These are phyloP conservation scores for Apis cerana DNA, from an alignment of 1,140 invertebrate species.

Conservation along the genomic window DNA sequence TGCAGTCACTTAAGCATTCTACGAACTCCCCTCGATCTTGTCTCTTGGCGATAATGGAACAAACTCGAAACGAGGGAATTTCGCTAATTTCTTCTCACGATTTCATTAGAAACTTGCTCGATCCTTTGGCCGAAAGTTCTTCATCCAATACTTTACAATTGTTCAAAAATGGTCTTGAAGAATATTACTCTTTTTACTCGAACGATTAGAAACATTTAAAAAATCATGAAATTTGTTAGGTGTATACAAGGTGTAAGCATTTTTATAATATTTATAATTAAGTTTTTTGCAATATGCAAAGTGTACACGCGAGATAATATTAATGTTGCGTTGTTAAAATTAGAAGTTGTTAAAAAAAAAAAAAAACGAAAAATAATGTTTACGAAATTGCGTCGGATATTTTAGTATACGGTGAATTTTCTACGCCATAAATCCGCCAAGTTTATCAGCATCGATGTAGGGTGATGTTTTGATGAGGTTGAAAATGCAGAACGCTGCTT, in stretches of 20 bases:
- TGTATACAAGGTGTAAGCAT: neutral
- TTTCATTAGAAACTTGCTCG: constrained; percentile 12
- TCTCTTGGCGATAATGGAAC: constrained; percentile 8
- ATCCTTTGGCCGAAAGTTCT: neutral
- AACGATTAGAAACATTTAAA: neutral
- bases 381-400: neutral
- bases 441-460: constrained; percentile 20
- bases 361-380: neutral
- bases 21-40: constrained; percentile 10
- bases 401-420: neutral
- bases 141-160: neutral
- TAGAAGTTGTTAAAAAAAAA: neutral
- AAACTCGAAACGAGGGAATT: neutral
- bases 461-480: constrained; percentile 35
- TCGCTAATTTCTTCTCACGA: constrained; percentile 39
- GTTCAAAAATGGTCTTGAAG: neutral
- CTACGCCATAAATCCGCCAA: neutral
- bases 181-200: neutral
- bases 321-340: neutral
- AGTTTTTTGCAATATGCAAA: too few relatives aligned
- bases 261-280: too few relatives aligned
- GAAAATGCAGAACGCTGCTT: constrained; percentile 54
- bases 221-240: neutral
- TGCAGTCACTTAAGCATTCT: constrained; percentile 13
- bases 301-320: neutral